Base-by-base conservation (phyloP, 2,888 invertebrate species). In the Cacoxenus indagator region DNA sequence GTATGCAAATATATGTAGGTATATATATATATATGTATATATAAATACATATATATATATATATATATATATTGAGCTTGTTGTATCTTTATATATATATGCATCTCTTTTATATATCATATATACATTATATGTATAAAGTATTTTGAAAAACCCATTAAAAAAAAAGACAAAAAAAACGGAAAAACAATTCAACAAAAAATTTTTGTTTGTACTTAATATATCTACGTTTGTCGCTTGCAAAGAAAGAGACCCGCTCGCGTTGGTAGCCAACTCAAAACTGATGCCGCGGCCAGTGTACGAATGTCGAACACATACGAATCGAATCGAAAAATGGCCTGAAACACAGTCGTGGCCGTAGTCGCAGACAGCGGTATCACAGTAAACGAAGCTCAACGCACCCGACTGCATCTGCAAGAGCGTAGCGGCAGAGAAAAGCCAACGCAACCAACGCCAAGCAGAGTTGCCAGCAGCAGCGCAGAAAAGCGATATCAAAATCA, bases 181-280 rank as follows among this genome's bases (percentile, higher is more conserved):
- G 45, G 57, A 29, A 66, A 55, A 55, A 65, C 31, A 22, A 37
- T n/a, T n/a, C n/a, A 65, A 65, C 11, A 55, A 65, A 66, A 45
- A 66, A 57, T 17, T 22, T 19, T 51, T 51, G 51, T 43, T 37
- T 24, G 8, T 45, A 62, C 31, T 22, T 45, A 45, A n/a, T 37
- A 83, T 78, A 80, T 81, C 78, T 86, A 88, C 88, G 88, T 88
- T 83, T 86, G 82, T 87, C 86, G 87, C 85, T 87, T 87, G 86
- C 85, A 86, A 85, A 87, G 86, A 87, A 85, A 88, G 86, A 86
- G 88, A 87, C 87, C 88, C 88, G 88, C 88, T 88, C 88, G 88
- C 88, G 88, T 87, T 88, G 88, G 86, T 86, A 88, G 88, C 88
- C 88, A 88, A 88, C 88, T 88, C 88, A 88, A 88, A 88, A 88